Evolutionary conservation across 2,797 vertebrate genomes (phyloP).

Genomic region (Atherinosoma microstoma): DNA sequence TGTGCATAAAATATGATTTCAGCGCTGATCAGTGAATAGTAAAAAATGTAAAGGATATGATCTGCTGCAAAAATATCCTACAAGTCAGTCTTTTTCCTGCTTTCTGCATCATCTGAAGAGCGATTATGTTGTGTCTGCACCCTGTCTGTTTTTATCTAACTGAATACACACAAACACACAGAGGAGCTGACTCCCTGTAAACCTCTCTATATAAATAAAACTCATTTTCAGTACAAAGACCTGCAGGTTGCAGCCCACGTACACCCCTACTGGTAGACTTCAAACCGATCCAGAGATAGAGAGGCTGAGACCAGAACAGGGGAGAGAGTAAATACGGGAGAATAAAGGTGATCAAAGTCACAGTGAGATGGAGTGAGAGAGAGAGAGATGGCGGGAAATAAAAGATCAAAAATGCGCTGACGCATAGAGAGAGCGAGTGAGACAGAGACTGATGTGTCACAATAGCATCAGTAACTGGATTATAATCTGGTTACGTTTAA

Average conservation of each 20-base stretch:
- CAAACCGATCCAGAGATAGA: constrained; percentile 55
- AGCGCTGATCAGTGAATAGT: not conserved
- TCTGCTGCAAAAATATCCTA: not conserved
- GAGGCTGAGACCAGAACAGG: constrained; percentile 28
- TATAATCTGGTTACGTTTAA: constrained; percentile 43
- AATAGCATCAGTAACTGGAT: constrained; percentile 42
- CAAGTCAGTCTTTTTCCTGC: not conserved
- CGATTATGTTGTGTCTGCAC: constrained; percentile 45
- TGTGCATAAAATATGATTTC: not conserved
- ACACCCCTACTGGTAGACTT: constrained; percentile 67
- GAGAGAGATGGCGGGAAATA: not conserved
- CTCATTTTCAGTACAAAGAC: constrained; percentile 61
- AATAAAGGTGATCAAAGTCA: constrained; percentile 50
- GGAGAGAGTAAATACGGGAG: constrained; percentile 23
- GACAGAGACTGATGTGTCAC: constrained; percentile 26
- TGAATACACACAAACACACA: constrained; percentile 8
- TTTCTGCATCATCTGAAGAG: constrained; percentile 9
- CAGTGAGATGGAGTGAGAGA: constrained; percentile 26
- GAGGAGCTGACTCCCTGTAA: constrained; percentile 41
- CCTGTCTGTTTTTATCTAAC: constrained; percentile 55
- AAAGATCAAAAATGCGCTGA: not conserved
- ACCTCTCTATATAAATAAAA: constrained; percentile 54
- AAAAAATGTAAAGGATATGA: not conserved
- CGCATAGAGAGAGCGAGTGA: not conserved
- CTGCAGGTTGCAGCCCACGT: constrained; percentile 61